Conservation (phyloP, 2,113 vertebrate genomes). For the Pelusios castaneus region DNA sequence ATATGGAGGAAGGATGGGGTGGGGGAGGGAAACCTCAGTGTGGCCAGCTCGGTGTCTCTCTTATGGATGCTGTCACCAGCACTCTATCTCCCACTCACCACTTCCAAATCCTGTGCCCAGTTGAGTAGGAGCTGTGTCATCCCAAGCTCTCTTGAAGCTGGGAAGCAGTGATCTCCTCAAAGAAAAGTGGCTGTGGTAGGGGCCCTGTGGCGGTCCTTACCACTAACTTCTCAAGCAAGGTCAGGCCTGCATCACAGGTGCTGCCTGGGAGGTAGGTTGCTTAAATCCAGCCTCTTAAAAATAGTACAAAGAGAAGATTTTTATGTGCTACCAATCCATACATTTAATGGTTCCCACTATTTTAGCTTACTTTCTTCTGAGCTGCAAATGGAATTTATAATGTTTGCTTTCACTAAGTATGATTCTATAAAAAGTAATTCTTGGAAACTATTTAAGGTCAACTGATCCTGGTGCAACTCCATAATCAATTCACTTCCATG, state of each 20-base stretch:
- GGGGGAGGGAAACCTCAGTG: not conserved
- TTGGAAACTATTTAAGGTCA: not conserved
- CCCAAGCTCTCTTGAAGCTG: not conserved
- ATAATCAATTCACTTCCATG: not conserved
- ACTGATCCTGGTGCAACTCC: not conserved
- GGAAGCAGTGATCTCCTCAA: not conserved
- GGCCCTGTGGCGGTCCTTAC: not conserved
- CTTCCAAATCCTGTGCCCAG: not conserved
- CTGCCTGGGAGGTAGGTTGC: not conserved
- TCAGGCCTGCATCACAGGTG: not conserved
- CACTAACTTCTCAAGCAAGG: not conserved
- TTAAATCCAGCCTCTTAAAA: not conserved
- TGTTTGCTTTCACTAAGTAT: conserved; percentile 1
- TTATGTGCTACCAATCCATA: not conserved
- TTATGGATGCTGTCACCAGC: not conserved
- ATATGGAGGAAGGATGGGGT: not conserved
- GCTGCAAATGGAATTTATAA: not conserved
- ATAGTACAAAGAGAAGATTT: not conserved
- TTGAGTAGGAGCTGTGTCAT: fast-evolving
- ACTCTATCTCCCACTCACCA: not conserved
- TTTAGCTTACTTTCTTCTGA: not conserved
- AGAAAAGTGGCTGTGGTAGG: not conserved
- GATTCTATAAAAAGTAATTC: not conserved
- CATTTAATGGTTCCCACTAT: not conserved
- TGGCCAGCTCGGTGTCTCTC: not conserved